These are phyloP conservation scores for Hapalemur alaotrensis DNA, from an alignment of 2,797 vertebrate genomes.

Conservation along the genomic window DNA sequence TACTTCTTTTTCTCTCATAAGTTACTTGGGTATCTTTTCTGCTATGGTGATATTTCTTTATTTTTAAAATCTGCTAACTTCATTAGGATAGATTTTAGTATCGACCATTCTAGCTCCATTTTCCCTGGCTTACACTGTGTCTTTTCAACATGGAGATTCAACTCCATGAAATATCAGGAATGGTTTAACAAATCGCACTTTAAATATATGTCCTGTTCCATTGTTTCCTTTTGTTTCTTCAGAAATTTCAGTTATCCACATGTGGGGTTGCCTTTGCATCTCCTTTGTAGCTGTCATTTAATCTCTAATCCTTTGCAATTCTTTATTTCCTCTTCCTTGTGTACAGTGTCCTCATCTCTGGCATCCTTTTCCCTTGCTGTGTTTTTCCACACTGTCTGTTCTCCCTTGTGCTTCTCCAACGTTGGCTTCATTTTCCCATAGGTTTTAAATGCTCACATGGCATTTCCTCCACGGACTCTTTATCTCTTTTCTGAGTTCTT, in stretches of 20 bases:
- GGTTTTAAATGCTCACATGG: not conserved
- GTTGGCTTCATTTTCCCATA: not conserved
- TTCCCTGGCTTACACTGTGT: not conserved
- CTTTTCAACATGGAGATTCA: not conserved
- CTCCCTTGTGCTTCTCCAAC: not conserved
- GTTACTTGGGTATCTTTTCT: not conserved
- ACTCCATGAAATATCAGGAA: not conserved
- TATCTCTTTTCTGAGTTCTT: not conserved
- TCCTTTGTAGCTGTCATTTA: not conserved
- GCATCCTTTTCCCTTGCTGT: not conserved
- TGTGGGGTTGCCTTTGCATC: not conserved
- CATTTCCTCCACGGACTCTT: not conserved
- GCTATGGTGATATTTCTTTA: not conserved
- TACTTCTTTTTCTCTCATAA: not conserved
- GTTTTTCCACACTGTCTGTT: not conserved
- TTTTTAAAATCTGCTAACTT: constrained; percentile 9
- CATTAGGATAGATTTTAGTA: not conserved
- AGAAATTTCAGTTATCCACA: not conserved
- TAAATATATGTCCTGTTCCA: not conserved
- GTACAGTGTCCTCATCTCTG: not conserved
- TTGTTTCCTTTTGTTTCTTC: not conserved
- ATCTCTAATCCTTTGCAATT: not conserved
- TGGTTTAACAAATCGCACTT: not conserved
- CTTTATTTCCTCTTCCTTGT: not conserved
- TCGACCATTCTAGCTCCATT: not conserved